A percentile compares a stretch with the other conserved stretches of the same genome.
phyloP scores from a whole-genome alignment of 2,113 vertebrate species.

The Lagopus leucura region DNA sequence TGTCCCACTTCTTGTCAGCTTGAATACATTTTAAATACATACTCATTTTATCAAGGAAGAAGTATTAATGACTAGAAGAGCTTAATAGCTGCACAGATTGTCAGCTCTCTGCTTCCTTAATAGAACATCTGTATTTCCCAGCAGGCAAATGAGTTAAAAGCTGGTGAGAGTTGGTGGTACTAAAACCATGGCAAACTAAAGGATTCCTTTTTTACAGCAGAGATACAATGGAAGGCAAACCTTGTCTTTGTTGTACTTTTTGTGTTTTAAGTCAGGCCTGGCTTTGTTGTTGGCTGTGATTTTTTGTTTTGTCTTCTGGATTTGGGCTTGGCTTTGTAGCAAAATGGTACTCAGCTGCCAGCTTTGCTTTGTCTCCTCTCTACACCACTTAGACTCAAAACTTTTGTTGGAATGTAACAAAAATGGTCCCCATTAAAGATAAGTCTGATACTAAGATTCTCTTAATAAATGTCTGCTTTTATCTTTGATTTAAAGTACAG shows the following conservation, averaged over 20 bases:
- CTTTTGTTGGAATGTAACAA: background rate
- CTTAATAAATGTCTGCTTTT: background rate
- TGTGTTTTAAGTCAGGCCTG: background rate
- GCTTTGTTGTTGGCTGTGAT: background rate
- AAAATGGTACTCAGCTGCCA: background rate
- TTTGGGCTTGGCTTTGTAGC: background rate
- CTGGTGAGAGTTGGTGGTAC: background rate
- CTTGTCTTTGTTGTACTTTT: background rate
- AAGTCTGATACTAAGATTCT: background rate
- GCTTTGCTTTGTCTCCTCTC: background rate
- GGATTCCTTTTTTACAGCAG: background rate
- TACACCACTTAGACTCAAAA: background rate
- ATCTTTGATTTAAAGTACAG: background rate
- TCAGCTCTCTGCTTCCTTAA: background rate
- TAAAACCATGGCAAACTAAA: background rate
- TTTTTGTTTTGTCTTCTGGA: background rate
- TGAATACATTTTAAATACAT: background rate
- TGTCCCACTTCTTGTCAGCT: background rate
- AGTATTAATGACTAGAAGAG: background rate
- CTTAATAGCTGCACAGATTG: background rate
- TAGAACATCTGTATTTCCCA: background rate
- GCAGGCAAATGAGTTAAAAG: background rate
- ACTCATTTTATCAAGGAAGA: background rate
- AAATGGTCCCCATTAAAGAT: background rate
- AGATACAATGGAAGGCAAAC: background rate